Evolutionary conservation across 2,113 vertebrate species (phyloP).

Genomic region (Trinectes maculatus): DNA sequence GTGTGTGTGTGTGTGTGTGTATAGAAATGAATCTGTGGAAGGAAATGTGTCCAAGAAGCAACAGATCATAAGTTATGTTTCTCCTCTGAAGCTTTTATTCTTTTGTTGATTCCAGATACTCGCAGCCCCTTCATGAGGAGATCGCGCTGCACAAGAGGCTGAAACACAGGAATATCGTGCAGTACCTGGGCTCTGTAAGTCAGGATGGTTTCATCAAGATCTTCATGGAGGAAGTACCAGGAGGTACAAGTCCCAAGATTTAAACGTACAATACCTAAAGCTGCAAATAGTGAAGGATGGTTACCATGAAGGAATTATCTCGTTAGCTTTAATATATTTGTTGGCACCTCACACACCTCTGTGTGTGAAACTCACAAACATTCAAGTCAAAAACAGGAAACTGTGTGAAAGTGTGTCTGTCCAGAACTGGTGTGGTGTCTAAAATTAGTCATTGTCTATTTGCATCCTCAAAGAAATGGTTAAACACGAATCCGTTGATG

Average conservation of each 20-base stretch:
- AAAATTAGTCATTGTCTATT: neutral
- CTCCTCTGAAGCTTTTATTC: neutral
- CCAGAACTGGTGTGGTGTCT: no score
- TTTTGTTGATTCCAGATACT: conserved; percentile 79
- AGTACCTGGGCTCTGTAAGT: conserved; percentile 91
- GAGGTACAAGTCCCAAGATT: conserved; percentile 78
- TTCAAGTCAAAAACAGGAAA: neutral
- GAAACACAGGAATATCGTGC: conserved; percentile 92
- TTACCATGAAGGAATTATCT: no score
- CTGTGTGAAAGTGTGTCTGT: no score
- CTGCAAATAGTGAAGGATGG: neutral
- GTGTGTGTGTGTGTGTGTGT: no score
- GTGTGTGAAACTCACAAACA: no score
- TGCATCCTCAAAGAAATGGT: no score
- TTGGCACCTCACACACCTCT: no score
- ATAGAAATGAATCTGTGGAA: neutral
- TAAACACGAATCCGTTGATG: no score
- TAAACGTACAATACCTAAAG: neutral
- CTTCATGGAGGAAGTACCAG: conserved; percentile 97
- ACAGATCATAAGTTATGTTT: neutral
- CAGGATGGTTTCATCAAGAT: conserved; percentile 93
- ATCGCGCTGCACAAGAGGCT: conserved; percentile 91
- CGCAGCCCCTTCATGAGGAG: conserved; percentile 92
- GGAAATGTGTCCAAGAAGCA: neutral
- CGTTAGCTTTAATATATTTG: no score